Percentiles rank a stretch among this genome's conserved stretches.
These are phyloP conservation scores for Tonatia bakeri DNA, from an alignment of 2,113 vertebrate species.

Conservation along the genomic window DNA sequence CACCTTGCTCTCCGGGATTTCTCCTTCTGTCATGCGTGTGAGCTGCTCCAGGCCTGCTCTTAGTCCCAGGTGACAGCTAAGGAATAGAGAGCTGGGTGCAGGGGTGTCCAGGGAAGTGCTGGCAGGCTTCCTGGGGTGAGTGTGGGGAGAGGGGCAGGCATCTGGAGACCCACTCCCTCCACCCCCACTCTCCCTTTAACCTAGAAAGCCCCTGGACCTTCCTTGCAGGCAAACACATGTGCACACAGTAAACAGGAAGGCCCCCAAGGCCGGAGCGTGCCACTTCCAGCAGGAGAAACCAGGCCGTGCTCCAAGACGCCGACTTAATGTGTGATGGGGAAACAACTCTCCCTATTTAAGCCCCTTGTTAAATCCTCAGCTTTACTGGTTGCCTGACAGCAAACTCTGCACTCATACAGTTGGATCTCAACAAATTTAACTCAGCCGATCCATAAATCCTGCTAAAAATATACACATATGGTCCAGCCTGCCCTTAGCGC, in stretches of 20 bases:
- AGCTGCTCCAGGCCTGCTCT: not conserved
- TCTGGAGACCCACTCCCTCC: not conserved
- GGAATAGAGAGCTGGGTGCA: not conserved
- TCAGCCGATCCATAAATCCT: conserved; percentile 32
- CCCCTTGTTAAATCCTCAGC: conserved; percentile 45
- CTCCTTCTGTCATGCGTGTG: not conserved
- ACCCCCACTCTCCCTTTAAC: not conserved
- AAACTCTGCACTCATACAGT: conserved; percentile 30
- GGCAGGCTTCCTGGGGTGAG: not conserved
- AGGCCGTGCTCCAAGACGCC: conserved; percentile 2
- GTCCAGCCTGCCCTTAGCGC: not conserved
- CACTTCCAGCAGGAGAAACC: not conserved
- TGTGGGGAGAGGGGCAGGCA: not conserved
- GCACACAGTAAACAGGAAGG: not conserved
- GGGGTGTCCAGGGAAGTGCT: not conserved
- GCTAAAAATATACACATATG: not conserved
- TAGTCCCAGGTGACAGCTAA: not conserved
- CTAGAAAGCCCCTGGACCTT: not conserved
- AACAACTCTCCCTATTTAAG: not conserved
- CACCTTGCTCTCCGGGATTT: not conserved
- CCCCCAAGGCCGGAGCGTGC: not conserved
- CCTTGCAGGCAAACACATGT: not conserved
- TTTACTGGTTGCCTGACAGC: conserved; percentile 5
- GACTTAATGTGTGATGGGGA: not conserved
- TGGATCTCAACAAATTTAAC: conserved; percentile 55